Evolutionary conservation across 2,113 vertebrate genomes (phyloP).

Genomic region (Paralichthys olivaceus): DNA sequence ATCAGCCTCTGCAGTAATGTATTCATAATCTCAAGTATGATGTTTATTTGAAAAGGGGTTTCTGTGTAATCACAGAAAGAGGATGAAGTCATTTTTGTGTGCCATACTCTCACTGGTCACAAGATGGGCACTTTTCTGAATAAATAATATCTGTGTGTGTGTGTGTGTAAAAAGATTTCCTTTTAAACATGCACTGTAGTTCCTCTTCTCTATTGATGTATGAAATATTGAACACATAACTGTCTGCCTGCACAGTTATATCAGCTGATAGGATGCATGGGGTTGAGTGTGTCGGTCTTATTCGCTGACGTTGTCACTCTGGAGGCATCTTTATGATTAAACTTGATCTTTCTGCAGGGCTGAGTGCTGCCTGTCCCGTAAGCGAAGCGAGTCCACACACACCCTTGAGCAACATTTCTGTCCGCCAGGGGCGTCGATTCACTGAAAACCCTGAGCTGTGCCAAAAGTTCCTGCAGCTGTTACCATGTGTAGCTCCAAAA

Average conservation of each 20-base stretch:
- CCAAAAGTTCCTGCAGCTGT: slow-evolving; percentile 52
- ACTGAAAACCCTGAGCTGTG: slow-evolving; percentile 35
- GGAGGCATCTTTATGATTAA: slow-evolving; percentile 50
- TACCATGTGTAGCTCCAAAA: slow-evolving; percentile 25
- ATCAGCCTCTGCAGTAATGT: slow-evolving; percentile 23
- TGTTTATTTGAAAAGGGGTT: background rate
- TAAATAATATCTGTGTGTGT: background rate
- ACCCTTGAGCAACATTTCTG: slow-evolving; percentile 40
- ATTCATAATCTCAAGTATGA: background rate
- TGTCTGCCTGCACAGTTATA: background rate
- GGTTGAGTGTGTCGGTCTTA: background rate
- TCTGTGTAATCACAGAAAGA: background rate
- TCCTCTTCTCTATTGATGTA: background rate
- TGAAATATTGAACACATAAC: slow-evolving; percentile 25
- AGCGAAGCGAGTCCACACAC: slow-evolving; percentile 29
- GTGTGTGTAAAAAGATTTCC: slow-evolving; percentile 1
- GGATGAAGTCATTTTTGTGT: background rate
- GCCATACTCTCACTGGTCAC: background rate
- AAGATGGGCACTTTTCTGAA: background rate
- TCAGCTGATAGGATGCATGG: background rate
- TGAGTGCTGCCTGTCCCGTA: slow-evolving; percentile 34
- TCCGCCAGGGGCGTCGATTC: slow-evolving; percentile 45
- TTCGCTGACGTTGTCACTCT: slow-evolving; percentile 34
- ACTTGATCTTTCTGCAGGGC: slow-evolving; percentile 28
- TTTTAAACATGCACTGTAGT: background rate